Evolutionary conservation across 2,888 invertebrate genomes (phyloP), one percentile per base, ranked within the genome.

Genomic region (Nipponacmea schrenckii): DNA sequence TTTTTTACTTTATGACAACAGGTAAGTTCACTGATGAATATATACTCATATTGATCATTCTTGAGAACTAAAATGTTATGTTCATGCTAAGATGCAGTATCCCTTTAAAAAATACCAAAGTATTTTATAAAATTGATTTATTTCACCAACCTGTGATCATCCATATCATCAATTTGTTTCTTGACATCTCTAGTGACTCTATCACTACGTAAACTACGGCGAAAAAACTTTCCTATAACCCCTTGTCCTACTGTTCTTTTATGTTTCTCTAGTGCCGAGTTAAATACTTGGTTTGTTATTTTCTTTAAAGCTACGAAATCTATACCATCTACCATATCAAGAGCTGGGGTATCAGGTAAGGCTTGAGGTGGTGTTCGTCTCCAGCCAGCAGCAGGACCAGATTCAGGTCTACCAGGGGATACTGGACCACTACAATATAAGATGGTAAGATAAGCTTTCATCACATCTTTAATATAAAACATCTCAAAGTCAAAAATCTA

Each of bases 231-330:
- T 66, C 95, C 95, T 69, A 95, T 91, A 89, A 95, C 92, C 81
- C 96, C 93, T 93, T 94, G 93, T 83, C 95, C 93, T 88, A 93
- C 94, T 88, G 94, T 93, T 83, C 96, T 92, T 76, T 96, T 92
- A 87, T 96, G 93, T 90, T 96, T 96, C 89, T 96, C 96, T 76
- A 95, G 92, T 20, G 95, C 93, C n/a, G 94, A 93, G 85, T 95
- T 95, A 72, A 97, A 91, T 81, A 95, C 81, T 71, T 80, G 78
- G 8, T 79, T 71, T 31, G 77, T 76, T 56, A 89, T 88, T 50
- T 88, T 85, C n/a, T 83, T 81, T 78, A 86, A 78, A 8, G 56
- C 56, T n/a, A 81, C 83, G 71, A 85, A 84, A 71, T 83, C 84
- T 14, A 81, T 78, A 67, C 75, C 74, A 71, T 83, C 83, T 12